phyloP scores from a whole-genome alignment of 2,888 invertebrate species.

The Alentia gelatinosa region DNA sequence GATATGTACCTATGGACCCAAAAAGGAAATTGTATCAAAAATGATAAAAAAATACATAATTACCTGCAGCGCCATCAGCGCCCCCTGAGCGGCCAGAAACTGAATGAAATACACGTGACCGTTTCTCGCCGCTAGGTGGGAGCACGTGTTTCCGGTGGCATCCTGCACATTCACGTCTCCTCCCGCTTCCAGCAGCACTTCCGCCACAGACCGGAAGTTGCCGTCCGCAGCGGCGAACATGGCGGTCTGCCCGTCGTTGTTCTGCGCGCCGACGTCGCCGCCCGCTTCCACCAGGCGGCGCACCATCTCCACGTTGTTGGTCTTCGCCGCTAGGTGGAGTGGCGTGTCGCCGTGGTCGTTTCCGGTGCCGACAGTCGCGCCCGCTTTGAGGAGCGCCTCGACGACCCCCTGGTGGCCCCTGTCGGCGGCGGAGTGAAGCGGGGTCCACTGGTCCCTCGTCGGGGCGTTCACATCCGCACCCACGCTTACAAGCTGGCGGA shows the following conservation, averaged over 20 bases:
- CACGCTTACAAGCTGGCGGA: conserved; percentile 45
- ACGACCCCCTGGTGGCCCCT: conserved; percentile 55
- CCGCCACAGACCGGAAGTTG: conserved; percentile 56
- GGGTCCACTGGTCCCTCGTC: conserved; percentile 60
- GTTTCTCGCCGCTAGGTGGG: conserved; percentile 55
- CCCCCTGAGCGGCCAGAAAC: conserved; percentile 46
- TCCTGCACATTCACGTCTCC: conserved; percentile 59
- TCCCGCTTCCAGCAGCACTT: conserved; percentile 52
- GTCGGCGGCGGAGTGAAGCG: conserved; percentile 57
- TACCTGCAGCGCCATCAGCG: conserved; percentile 44
- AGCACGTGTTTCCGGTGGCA: conserved; percentile 53
- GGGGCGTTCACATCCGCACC: conserved; percentile 52
- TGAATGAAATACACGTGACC: conserved; percentile 56
- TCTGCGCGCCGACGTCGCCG: conserved; percentile 54
- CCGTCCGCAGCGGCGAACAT: conserved; percentile 55
- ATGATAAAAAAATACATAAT: background rate
- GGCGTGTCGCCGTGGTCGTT: background rate
- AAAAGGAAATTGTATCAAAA: background rate
- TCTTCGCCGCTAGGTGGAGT: conserved; percentile 56
- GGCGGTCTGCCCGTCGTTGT: conserved; percentile 55
- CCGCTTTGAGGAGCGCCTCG: conserved; percentile 41
- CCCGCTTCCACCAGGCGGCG: conserved; percentile 2
- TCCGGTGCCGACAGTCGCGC: conserved; percentile 15
- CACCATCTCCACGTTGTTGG: conserved; percentile 56
- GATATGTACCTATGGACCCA: too few species aligned